Conservation (phyloP, 2,113 vertebrate genomes). For the Platysteira castanea region DNA sequence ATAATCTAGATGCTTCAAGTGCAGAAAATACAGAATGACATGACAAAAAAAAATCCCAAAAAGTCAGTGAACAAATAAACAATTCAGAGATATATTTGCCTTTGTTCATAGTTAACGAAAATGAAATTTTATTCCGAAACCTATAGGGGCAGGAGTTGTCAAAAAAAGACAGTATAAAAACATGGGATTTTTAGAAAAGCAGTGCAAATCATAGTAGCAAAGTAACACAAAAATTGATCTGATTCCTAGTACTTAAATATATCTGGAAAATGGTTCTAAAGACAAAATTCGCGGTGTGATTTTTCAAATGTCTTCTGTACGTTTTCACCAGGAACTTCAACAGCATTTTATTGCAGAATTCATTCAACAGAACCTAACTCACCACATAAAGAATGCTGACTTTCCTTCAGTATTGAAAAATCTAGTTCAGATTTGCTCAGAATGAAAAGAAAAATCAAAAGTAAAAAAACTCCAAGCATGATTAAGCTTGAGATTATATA, state of each 20-base stretch:
- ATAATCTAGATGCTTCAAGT: background rate
- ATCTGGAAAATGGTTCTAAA: background rate
- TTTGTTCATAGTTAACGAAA: background rate
- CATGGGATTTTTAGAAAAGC: background rate
- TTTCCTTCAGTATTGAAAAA: background rate
- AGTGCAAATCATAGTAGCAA: background rate
- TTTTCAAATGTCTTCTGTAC: background rate
- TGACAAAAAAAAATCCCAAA: background rate
- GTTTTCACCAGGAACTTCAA: constrained; percentile 25
- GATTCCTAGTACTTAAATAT: background rate
- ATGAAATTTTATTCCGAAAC: background rate
- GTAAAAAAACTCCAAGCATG: background rate
- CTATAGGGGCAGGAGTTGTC: background rate
- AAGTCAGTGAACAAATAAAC: background rate
- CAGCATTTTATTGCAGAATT: background rate
- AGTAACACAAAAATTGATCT: background rate
- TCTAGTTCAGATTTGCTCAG: background rate
- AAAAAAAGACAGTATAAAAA: background rate
- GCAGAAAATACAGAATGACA: background rate
- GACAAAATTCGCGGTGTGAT: background rate
- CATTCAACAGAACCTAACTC: background rate
- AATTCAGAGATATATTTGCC: background rate
- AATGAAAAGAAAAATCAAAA: background rate
- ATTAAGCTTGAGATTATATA: background rate
- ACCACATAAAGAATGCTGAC: background rate